Conservation (phyloP, 2,797 vertebrate genomes). For the Xyrichtys novacula region DNA sequence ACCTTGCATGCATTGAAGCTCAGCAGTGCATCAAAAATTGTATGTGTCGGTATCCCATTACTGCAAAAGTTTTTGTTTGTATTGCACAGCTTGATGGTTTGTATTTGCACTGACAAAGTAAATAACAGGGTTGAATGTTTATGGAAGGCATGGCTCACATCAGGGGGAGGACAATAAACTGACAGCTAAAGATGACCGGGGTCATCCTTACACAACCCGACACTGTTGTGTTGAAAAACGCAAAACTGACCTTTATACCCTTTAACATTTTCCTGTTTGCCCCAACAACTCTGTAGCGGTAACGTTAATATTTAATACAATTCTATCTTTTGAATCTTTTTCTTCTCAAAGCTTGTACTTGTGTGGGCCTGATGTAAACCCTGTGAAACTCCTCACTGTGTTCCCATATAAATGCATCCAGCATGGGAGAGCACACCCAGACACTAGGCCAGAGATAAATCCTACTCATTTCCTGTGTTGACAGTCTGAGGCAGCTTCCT, state of each 20-base stretch:
- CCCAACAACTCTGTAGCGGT: background rate
- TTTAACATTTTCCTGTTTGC: constrained; percentile 12
- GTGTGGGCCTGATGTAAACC: constrained; percentile 10
- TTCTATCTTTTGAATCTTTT: constrained; percentile 17
- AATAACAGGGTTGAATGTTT: background rate
- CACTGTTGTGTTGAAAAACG: constrained; percentile 21
- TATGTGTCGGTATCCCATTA: background rate
- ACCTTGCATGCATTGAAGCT: constrained; percentile 16
- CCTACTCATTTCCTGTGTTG: constrained; percentile 82
- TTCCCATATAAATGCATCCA: constrained; percentile 57
- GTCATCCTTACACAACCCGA: background rate
- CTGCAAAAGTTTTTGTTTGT: constrained; percentile 22
- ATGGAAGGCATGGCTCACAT: constrained; percentile 13
- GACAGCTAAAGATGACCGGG: constrained; percentile 1
- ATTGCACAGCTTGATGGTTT: constrained; percentile 18
- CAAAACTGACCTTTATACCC: background rate
- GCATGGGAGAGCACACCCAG: constrained; percentile 55
- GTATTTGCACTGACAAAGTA: constrained; percentile 17
- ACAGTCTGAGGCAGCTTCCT: constrained; percentile 80
- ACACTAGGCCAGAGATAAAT: constrained; percentile 79
- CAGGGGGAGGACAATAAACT: background rate
- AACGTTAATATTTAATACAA: constrained; percentile 5
- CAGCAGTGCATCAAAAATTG: constrained; percentile 15
- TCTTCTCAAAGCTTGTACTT: constrained; percentile 18
- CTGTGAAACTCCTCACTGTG: constrained; percentile 37